Evolutionary conservation across 2,113 vertebrate genomes (phyloP), one percentile per base, ranked within the genome.

Genomic region (Syngnathus floridae): DNA sequence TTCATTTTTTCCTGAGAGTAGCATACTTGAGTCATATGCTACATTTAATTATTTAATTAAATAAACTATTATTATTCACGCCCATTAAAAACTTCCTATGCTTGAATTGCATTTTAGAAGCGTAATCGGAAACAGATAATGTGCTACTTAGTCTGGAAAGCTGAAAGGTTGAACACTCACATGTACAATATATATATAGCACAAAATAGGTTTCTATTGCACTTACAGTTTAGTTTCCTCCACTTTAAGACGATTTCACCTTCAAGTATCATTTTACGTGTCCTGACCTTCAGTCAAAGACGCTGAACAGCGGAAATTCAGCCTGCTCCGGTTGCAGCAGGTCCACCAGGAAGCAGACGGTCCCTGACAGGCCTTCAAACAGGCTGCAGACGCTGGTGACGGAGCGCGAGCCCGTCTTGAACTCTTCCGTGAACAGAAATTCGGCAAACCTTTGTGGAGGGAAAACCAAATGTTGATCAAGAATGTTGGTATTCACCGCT

Each of bases 341-440:
- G 75, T 95, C 93, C 11, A 94, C 92, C 82, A 94, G 86, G 89
- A 95, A 95, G 71, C 92, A 96, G 72, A 95, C 86, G 0, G 93
- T 95, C 70, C 95, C 94, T 0, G 92, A 95, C 75, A 95, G 91
- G 52, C 92, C 93, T 91, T 95, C 92, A 55, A 93, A 95, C 80
- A 94, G 90, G 77, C 93, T 93, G 84, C 90, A 94, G 67, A 94
- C 68, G 48, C 89, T 93, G 83, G 92, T 92, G 68, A 94, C 66
- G 1, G 91, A 91, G 17, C 79, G 83, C 45, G 92, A 94, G 37
- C 93, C 93, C 7, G 86, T 80, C 74, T 94, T 93, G 81, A 95
- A 95, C 82, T 95, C 92, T 74, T 95, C 92, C 0, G 91, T 92
- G 86, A 93, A 95, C 83, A 95, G 87, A 84, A 96, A 95, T 73